Evolutionary conservation across 2,888 invertebrate genomes (phyloP).

Genomic region (Endotricha flammealis): DNA sequence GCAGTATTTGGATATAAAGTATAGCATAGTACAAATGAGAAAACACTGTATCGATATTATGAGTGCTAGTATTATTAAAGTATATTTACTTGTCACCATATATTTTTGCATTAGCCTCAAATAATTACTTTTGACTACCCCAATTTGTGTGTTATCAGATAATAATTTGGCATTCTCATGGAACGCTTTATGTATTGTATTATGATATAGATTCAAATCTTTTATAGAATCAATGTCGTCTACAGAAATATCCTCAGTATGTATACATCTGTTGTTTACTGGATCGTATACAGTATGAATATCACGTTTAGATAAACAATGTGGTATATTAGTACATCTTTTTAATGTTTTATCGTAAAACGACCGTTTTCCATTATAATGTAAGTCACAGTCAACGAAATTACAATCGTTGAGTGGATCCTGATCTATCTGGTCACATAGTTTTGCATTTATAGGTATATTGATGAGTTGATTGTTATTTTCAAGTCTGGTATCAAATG

Average conservation of each 20-base stretch:
- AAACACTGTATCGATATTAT: constrained; percentile 46
- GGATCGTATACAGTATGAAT: constrained; percentile 41
- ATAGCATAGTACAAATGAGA: constrained; percentile 46
- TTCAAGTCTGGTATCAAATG: constrained; percentile 47
- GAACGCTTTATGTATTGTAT: no score
- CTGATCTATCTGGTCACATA: constrained; percentile 44
- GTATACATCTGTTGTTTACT: constrained; percentile 42
- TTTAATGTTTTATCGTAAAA: constrained; percentile 35
- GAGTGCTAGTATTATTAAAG: constrained; percentile 29
- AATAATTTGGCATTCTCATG: no score
- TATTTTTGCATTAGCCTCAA: no score
- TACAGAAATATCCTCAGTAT: no score
- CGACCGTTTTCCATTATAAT: constrained; percentile 51
- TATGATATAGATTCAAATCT: no score
- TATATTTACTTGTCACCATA: constrained; percentile 31
- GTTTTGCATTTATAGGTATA: constrained; percentile 22
- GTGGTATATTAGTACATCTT: constrained; percentile 38
- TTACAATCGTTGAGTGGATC: constrained; percentile 54
- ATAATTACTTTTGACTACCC: no score
- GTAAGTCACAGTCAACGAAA: constrained; percentile 53
- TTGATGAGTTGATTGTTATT: constrained; percentile 20
- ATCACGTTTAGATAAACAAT: constrained; percentile 33
- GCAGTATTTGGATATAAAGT: constrained; percentile 36
- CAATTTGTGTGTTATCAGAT: no score
- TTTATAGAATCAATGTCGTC: no score